Evolutionary conservation across 2,797 vertebrate genomes (phyloP), one percentile per base, ranked within the genome.

Genomic region (Mareca strepera): DNA sequence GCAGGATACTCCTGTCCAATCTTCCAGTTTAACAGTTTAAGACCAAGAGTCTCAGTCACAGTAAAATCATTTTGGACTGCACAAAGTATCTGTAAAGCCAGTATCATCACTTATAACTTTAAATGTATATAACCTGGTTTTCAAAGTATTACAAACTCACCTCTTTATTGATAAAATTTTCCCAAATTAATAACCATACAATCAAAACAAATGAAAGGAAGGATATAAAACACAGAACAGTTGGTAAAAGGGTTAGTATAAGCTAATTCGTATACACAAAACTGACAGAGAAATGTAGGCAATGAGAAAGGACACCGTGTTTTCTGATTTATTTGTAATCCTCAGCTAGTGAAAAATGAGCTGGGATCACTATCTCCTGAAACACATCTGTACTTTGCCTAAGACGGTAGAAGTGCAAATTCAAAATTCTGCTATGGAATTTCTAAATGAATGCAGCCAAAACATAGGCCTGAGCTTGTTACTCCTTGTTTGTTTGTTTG

Each of bases 251-350:
- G 25, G 37, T 83, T 63, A 69, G 39, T 25, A 64, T 52, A 76
- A 52, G 16, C n/a, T 77, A 26, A 12, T 39, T 35, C 10, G 6
- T 11, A 75, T 15, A 35, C 29, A 39, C 44, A 78, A 69, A 94
- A 26, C 21, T 76, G 25, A n/a, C 20, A 67, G 35, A 28, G 81
- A 82, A 20, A 35, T 35, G 7, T 18, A 53, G 20, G 12, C 0
- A 1, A 58, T 0, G 3, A 72, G 35, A 62, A 82, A 78, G 8
- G 37, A 62, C 23, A 70, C 9, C 8, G 28, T 1, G 1, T 62
- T 78, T 85, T 25, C 15, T 1, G 1, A 4, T 41, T 33, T 31
- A 58, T 56, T 52, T 69, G 18, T 68, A 69, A 84, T 70, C 50
- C 29, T 72, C 15, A 79, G 1, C 28, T 33, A 17, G 55, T 41